Conservation (phyloP, 2,113 vertebrate species). For the Mixornis gularis region DNA sequence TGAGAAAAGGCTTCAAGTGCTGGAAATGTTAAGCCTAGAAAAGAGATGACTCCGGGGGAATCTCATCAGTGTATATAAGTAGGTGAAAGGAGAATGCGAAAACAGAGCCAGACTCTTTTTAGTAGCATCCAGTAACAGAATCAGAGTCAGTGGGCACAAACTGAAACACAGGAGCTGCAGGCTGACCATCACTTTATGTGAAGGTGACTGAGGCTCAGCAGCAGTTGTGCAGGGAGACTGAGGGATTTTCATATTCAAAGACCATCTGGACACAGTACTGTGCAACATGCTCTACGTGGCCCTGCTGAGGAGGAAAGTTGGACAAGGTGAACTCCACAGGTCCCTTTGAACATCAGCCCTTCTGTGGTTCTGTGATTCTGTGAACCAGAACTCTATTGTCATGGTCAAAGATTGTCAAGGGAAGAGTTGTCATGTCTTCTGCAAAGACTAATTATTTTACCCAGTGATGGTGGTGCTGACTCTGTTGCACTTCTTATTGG, state of each 20-base stretch:
- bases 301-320: not conserved
- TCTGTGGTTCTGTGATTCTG: not conserved
- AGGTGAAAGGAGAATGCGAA: not conserved
- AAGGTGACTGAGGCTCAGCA: not conserved
- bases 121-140: not conserved
- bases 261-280: not conserved
- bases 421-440: not conserved
- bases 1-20: not conserved
- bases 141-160: not conserved
- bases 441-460: not conserved
- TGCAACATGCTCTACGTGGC: rapidly evolving
- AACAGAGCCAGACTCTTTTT: not conserved
- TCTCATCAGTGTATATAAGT: not conserved
- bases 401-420: not conserved
- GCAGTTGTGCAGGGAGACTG: not conserved
- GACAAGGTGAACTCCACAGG: not conserved
- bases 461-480: not conserved
- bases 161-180: not conserved
- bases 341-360: not conserved
- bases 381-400: not conserved
- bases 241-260: not conserved
- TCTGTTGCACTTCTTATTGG: not conserved
- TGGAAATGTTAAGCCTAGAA: not conserved
- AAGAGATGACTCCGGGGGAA: not conserved
- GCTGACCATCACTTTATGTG: not conserved